Percentiles rank a stretch among this genome's conserved stretches.
phyloP scores from a whole-genome alignment of 1,140 invertebrate species.

The Pseudomyrmex flavicornis region DNA sequence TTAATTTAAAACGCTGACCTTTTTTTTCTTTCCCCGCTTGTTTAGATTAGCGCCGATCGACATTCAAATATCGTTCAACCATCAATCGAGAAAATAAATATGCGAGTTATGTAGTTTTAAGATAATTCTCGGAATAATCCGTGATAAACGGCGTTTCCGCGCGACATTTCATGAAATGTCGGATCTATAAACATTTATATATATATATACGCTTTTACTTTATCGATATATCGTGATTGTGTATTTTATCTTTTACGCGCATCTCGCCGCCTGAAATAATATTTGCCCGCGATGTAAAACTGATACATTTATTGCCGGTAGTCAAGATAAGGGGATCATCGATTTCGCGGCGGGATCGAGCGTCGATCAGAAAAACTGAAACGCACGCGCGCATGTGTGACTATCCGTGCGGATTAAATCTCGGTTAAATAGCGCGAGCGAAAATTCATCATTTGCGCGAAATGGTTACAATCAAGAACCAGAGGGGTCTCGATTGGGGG shows the following conservation, averaged over 20 bases:
- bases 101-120: too few relatives aligned
- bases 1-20: slow-evolving; percentile 19
- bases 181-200: too few relatives aligned
- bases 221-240: neutral
- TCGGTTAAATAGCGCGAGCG: slow-evolving; percentile 13
- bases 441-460: slow-evolving; percentile 20
- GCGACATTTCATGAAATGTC: too few relatives aligned
- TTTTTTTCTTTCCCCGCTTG: neutral
- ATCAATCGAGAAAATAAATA: too few relatives aligned
- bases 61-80: too few relatives aligned
- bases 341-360: neutral
- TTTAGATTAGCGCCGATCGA: too few relatives aligned
- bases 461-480: slow-evolving; percentile 11
- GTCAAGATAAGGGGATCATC: slow-evolving; percentile 21
- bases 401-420: slow-evolving; percentile 27
- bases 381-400: neutral
- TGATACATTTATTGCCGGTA: neutral
- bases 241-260: neutral
- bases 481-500: neutral
- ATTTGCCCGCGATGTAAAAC: slow-evolving; percentile 5
- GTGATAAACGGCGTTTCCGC: too few relatives aligned
- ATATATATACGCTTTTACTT: neutral
- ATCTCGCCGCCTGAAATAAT: slow-evolving; percentile 9
- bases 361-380: neutral
- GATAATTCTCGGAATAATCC: too few relatives aligned